Evolutionary conservation across 2,888 invertebrate species (phyloP).

Genomic region (Bombyx huttoni): DNA sequence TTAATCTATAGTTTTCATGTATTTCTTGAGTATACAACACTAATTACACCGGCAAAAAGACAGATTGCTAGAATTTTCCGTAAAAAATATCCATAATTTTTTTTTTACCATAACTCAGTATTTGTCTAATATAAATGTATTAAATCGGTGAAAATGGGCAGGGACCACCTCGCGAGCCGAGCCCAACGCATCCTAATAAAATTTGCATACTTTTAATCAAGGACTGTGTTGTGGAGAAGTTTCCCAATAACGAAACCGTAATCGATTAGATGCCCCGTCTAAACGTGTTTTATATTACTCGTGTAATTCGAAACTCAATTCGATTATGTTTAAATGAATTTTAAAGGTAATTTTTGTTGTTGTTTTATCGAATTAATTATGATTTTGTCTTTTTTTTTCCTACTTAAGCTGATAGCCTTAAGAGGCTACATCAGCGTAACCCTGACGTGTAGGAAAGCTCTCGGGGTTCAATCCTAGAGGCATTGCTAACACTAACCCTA

Average conservation of each 20-base stretch:
- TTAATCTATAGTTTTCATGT: too few species aligned
- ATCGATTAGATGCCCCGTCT: constrained; percentile 56
- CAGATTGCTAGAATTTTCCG: too few species aligned
- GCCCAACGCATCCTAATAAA: constrained; percentile 65
- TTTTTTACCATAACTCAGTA: neutral
- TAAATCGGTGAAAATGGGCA: constrained; percentile 27
- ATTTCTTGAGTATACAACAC: too few species aligned
- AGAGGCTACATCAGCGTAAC: too few species aligned
- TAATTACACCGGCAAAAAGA: too few species aligned
- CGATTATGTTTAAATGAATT: neutral
- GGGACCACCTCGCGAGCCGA: constrained; percentile 24
- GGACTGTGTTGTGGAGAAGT: constrained; percentile 73
- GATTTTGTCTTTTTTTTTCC: too few species aligned
- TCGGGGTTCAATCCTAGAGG: too few species aligned
- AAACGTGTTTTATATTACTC: constrained; percentile 1
- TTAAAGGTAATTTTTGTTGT: neutral
- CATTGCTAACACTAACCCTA: too few species aligned
- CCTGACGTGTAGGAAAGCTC: too few species aligned
- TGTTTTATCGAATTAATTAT: too few species aligned
- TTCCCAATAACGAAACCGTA: constrained; percentile 69
- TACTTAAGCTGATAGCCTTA: too few species aligned
- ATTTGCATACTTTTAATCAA: constrained; percentile 75
- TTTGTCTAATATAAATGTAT: constrained; percentile 20
- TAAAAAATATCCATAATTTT: neutral
- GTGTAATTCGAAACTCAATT: neutral